phyloP scores from a whole-genome alignment of 2,797 vertebrate genomes.

The Myotis pilosus region DNA sequence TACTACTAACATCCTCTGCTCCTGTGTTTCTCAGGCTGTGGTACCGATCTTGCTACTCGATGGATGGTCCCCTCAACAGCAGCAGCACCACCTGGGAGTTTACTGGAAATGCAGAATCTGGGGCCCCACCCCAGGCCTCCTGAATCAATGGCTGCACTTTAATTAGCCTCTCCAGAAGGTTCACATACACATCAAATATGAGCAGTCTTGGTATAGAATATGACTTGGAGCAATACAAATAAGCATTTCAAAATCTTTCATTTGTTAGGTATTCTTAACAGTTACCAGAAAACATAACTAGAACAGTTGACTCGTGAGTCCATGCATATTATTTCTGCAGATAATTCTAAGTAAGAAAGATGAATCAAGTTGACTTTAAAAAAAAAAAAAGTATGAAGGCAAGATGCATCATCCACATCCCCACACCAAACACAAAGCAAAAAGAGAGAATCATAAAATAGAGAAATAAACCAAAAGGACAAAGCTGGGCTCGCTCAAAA shows the following conservation, averaged over 20 bases:
- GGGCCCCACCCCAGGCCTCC: background rate
- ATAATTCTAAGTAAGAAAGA: background rate
- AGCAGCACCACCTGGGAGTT: background rate
- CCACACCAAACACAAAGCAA: background rate
- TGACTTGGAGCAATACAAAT: background rate
- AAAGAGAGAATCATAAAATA: background rate
- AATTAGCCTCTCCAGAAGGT: background rate
- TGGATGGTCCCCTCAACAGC: background rate
- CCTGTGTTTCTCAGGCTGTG: background rate
- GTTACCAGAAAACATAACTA: background rate
- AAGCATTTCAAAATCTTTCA: constrained; percentile 13
- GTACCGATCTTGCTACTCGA: background rate
- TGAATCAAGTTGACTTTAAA: background rate
- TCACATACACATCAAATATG: background rate
- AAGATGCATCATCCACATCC: background rate
- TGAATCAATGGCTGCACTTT: background rate
- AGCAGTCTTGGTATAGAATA: background rate
- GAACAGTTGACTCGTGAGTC: background rate
- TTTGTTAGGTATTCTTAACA: background rate
- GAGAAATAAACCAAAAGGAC: background rate
- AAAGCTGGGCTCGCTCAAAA: background rate
- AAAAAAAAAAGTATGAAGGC: background rate
- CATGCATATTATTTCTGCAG: background rate
- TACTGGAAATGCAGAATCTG: background rate
- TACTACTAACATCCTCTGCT: background rate